Evolutionary conservation across 1,140 invertebrate genomes (phyloP).

Genomic region (Rhagoletis pomonella): DNA sequence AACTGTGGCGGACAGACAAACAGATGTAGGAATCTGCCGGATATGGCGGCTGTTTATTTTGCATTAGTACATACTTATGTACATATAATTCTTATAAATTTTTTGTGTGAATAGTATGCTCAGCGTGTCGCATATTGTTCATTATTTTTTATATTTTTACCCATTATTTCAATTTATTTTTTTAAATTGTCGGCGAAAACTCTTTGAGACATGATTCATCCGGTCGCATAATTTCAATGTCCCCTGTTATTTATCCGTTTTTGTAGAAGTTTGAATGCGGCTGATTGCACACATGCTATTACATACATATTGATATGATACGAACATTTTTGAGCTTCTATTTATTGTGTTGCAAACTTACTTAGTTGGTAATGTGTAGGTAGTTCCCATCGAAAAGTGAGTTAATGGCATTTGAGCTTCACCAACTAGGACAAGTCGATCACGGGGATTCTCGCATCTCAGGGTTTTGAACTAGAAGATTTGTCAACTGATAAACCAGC

Average conservation of each 20-base stretch:
- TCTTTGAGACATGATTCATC: constrained; percentile 50
- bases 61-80: background rate
- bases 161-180: background rate
- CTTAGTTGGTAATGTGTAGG: too few species aligned
- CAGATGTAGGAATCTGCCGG: constrained; percentile 38
- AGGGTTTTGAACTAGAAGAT: too few species aligned
- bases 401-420: too few species aligned
- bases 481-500: too few species aligned
- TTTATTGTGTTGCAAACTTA: too few species aligned
- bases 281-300: background rate
- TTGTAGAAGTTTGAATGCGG: background rate
- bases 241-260: background rate
- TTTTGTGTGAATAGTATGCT: background rate
- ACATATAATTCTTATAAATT: background rate
- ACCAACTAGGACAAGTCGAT: too few species aligned
- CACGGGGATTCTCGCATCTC: too few species aligned
- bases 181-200: constrained; percentile 37
- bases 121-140: background rate
- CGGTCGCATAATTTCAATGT: constrained; percentile 35
- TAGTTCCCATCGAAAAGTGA: too few species aligned
- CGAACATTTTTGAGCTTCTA: too few species aligned
- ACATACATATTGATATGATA: background rate
- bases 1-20: constrained; percentile 7
- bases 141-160: background rate
- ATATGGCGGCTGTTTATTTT: constrained; percentile 39